phyloP scores from a whole-genome alignment of 1,140 invertebrate genomes.

The Drosophila asahinai region DNA sequence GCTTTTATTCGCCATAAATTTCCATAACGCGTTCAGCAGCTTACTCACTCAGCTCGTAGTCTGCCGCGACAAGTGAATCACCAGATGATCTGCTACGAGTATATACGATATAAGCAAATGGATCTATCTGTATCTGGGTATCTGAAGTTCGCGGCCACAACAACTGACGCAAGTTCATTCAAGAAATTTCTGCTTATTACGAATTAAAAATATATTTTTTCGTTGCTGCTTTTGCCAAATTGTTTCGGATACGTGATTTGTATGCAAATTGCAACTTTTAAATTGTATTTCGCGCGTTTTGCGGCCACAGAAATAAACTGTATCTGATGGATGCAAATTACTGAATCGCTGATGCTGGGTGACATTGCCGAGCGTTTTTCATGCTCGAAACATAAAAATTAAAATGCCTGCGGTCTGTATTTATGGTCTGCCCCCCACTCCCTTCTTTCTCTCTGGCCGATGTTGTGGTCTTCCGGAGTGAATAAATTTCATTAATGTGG shows the following conservation, averaged over 20 bases:
- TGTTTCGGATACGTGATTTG: constrained; percentile 65
- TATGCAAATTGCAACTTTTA: constrained; percentile 62
- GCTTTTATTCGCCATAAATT: constrained; percentile 67
- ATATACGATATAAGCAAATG: constrained; percentile 25
- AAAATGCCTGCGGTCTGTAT: constrained; percentile 69
- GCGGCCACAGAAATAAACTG: constrained; percentile 49
- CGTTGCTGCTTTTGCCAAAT: constrained; percentile 45
- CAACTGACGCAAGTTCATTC: constrained; percentile 74
- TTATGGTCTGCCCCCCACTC: constrained; percentile 36
- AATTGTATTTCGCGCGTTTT: constrained; percentile 26
- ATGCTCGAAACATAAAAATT: constrained; percentile 62
- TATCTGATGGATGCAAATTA: constrained; percentile 69
- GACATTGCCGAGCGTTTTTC: constrained; percentile 53
- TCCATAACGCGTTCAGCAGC: constrained; percentile 60
- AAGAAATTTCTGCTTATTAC: constrained; percentile 45
- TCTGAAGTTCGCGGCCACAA: constrained; percentile 21
- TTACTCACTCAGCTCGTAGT: constrained; percentile 55
- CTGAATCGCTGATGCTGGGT: constrained; percentile 43
- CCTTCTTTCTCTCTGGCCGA: not conserved
- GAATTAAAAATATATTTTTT: constrained; percentile 43
- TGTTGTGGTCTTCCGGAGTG: constrained; percentile 62
- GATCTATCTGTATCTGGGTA: constrained; percentile 21
- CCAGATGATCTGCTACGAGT: constrained; percentile 37
- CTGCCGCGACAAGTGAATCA: constrained; percentile 62
- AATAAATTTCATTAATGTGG: constrained; percentile 72